Conservation (phyloP, 2,797 vertebrate species). For the Apogon talboti region DNA sequence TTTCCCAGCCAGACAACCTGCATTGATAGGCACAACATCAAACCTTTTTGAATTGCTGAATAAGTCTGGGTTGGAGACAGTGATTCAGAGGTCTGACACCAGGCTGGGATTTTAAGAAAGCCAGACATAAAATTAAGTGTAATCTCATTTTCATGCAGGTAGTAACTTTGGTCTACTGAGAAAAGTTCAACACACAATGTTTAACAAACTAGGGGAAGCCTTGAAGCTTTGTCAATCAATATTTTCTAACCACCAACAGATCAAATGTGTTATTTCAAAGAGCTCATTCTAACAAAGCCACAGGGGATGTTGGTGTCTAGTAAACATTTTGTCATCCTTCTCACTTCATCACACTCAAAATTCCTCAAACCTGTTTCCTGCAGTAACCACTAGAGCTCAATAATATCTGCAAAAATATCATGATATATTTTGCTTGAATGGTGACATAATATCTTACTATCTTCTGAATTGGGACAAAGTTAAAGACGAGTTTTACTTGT, state of each 20-base stretch:
- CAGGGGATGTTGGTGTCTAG: too few relatives aligned
- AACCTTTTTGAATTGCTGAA: slow-evolving; percentile 2
- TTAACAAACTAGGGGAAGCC: not conserved
- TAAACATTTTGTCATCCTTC: not conserved
- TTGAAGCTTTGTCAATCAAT: slow-evolving; percentile 2
- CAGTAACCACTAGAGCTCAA: not conserved
- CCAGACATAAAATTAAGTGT: not conserved
- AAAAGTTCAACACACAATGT: not conserved
- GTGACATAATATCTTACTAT: too few relatives aligned
- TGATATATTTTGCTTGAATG: too few relatives aligned
- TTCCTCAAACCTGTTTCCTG: not conserved
- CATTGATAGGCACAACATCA: not conserved
- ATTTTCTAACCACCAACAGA: not conserved
- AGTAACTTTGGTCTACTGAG: not conserved
- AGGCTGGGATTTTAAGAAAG: not conserved
- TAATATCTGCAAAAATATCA: too few relatives aligned
- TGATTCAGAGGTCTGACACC: not conserved
- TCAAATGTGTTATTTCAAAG: not conserved
- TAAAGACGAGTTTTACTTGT: too few relatives aligned
- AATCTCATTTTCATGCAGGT: not conserved
- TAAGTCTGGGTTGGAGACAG: too few relatives aligned
- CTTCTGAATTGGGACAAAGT: too few relatives aligned
- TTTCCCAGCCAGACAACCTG: not conserved
- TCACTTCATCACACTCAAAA: not conserved
- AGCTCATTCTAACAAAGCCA: not conserved